Percentiles rank a stretch among this genome's conserved stretches.
Evolutionary conservation across 2,113 vertebrate species (phyloP).

Genomic region (Salvelinus alpinus): DNA sequence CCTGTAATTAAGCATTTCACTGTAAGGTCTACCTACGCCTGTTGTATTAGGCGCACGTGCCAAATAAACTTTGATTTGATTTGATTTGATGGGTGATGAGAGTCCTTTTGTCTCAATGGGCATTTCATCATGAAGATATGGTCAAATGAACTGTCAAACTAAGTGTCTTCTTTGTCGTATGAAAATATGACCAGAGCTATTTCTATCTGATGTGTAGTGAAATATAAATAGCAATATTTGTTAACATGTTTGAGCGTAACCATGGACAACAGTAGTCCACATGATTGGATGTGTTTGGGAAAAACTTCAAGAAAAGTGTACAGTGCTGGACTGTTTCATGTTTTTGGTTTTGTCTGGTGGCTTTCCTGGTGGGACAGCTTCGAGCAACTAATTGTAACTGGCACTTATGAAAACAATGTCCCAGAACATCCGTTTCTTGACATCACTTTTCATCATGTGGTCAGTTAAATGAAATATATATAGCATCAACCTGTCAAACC

Average conservation of each 20-base stretch:
- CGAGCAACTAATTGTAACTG: constrained; percentile 23
- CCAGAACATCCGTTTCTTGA: constrained; percentile 20
- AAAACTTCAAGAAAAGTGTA: too few species aligned
- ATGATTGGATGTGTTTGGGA: too few species aligned
- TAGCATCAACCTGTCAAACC: neutral
- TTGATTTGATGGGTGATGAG: constrained; percentile 5
- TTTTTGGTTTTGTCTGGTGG: constrained; percentile 33
- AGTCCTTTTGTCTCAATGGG: neutral
- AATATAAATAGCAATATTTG: too few species aligned
- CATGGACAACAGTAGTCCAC: too few species aligned
- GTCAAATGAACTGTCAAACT: neutral
- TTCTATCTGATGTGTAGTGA: too few species aligned
- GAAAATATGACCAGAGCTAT: neutral
- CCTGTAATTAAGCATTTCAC: too few species aligned
- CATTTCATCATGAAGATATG: neutral
- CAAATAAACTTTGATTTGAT: too few species aligned
- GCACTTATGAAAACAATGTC: constrained; percentile 28
- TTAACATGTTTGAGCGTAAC: too few species aligned
- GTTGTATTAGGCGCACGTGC: too few species aligned
- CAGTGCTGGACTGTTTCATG: constrained; percentile 3
- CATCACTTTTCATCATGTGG: constrained; percentile 29
- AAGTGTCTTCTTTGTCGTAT: neutral
- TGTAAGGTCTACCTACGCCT: too few species aligned
- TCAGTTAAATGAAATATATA: constrained; percentile 15
- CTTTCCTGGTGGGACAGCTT: constrained; percentile 21